These are phyloP conservation scores for Drosophila nigromelanica DNA, from an alignment of 1,140 invertebrate species.

Conservation along the genomic window DNA sequence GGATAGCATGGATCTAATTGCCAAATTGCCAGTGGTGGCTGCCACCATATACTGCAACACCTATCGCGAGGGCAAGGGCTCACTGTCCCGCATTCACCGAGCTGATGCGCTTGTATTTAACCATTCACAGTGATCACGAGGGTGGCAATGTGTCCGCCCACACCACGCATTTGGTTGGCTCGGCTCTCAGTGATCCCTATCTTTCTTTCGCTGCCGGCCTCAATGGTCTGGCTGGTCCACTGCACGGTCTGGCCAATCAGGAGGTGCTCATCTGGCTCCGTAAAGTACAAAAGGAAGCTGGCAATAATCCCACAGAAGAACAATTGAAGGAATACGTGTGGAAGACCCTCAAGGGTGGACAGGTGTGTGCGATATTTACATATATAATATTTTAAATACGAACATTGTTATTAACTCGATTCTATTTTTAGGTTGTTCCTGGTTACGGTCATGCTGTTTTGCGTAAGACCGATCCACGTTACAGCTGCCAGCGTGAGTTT, in stretches of 20 bases:
- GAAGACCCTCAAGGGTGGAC: constrained; percentile 96
- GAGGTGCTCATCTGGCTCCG: constrained; percentile 94
- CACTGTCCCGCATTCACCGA: constrained; percentile 94
- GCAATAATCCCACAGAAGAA: constrained; percentile 92
- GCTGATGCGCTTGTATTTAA: constrained; percentile 96
- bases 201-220: constrained; percentile 96
- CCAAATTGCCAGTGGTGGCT: constrained; percentile 96
- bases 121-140: constrained; percentile 98
- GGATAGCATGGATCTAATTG: constrained; percentile 98
- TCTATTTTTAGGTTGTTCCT: constrained; percentile 91
- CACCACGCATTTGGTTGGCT: constrained; percentile 97
- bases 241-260: constrained; percentile 98
- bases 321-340: constrained; percentile 96
- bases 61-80: constrained; percentile 93
- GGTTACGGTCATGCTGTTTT: constrained; percentile 99
- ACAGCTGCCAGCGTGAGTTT: constrained; percentile 96
- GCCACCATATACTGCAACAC: constrained; percentile 97
- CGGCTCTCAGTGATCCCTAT: constrained; percentile 97
- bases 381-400: background rate
- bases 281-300: constrained; percentile 91
- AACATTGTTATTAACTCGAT: background rate
- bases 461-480: constrained; percentile 97
- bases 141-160: constrained; percentile 98
- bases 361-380: constrained; percentile 45
- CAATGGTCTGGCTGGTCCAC: constrained; percentile 97